phyloP scores from a whole-genome alignment of 2,797 vertebrate species.

The Echeneis naucrates region DNA sequence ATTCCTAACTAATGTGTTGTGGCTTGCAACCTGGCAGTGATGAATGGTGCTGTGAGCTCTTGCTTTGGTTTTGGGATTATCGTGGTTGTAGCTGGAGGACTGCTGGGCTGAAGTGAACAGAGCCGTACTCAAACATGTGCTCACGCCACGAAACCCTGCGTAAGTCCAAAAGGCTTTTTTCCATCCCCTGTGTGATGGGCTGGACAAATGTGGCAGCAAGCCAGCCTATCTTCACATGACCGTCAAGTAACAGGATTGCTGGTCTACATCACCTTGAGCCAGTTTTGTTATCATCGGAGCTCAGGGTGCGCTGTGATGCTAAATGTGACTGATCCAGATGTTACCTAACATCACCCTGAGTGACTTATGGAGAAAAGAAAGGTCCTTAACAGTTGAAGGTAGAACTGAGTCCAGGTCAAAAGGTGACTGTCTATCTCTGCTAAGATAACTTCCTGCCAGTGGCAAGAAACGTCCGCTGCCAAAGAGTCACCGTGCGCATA shows the following conservation, averaged over 20 bases:
- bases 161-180: conserved; percentile 1
- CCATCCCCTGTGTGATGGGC: conserved; percentile 13
- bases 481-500: conserved; percentile 44
- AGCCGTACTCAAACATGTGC: conserved; percentile 50
- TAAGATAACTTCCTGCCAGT: conserved; percentile 30
- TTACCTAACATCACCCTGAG: conserved; percentile 23
- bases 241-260: not conserved
- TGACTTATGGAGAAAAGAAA: conserved; percentile 16
- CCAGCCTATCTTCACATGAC: conserved; percentile 40
- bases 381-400: conserved; percentile 6
- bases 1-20: conserved; percentile 68
- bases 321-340: conserved; percentile 17
- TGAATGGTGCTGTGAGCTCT: conserved; percentile 62
- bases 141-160: conserved; percentile 27
- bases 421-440: conserved; percentile 31
- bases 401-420: conserved; percentile 40
- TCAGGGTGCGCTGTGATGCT: conserved; percentile 10
- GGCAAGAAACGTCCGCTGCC: conserved; percentile 44
- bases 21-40: conserved; percentile 71
- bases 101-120: conserved; percentile 42
- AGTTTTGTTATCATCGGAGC: conserved; percentile 26
- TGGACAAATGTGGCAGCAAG: conserved; percentile 17
- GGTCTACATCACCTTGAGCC: conserved; percentile 8
- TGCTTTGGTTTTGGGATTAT: conserved; percentile 67
- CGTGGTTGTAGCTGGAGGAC: conserved; percentile 44